phyloP scores from a whole-genome alignment of 2,888 invertebrate genomes.

The Lithosia quadra region DNA sequence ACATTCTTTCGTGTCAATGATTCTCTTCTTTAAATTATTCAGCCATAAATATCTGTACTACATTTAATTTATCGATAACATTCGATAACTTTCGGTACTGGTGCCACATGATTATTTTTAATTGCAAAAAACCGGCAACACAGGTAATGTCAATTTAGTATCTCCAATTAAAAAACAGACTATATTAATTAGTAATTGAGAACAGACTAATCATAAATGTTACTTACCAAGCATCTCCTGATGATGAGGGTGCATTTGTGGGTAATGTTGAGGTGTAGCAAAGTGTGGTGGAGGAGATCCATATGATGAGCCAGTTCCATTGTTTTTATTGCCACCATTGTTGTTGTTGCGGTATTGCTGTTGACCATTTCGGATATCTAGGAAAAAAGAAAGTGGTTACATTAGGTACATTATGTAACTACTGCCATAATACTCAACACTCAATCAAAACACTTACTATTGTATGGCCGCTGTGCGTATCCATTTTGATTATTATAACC shows the following conservation, averaged over 20 bases:
- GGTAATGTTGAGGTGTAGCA: constrained; percentile 79
- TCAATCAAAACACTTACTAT: constrained; percentile 66
- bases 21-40: no score
- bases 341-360: constrained; percentile 80
- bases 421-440: background rate
- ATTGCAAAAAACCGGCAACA: no score
- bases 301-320: constrained; percentile 79
- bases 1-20: no score
- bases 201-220: background rate
- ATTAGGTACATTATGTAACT: background rate
- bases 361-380: constrained; percentile 75
- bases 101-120: no score
- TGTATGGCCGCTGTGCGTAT: constrained; percentile 80
- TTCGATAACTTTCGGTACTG: no score
- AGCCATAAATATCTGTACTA: no score
- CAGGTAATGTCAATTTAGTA: no score
- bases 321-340: constrained; percentile 72
- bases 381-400: background rate
- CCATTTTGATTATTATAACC: constrained; percentile 81
- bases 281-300: constrained; percentile 85
- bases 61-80: no score
- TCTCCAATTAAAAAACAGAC: no score
- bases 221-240: constrained; percentile 82
- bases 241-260: constrained; percentile 83
- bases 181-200: background rate